Base-by-base conservation (phyloP, 2,888 invertebrate species). In the Stenoptilia bipunctidactyla region DNA sequence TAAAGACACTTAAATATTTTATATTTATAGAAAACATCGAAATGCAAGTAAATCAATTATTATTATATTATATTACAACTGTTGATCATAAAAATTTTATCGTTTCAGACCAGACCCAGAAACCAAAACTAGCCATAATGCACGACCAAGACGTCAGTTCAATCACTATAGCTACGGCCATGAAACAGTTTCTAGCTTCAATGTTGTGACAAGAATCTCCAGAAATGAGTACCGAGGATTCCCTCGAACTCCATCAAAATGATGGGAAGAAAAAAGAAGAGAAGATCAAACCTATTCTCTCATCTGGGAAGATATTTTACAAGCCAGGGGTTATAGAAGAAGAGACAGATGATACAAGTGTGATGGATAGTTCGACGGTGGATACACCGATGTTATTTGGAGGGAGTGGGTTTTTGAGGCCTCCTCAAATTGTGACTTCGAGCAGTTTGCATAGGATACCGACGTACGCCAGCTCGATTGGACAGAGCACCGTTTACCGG, bases 381-480 rank as follows among this genome's bases (percentile, higher is more conserved):
- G 85, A 84, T 37, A 66, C 79, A 2, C 84, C 84, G 0, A 80
- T 79, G 73, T 50, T 82, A 35, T 63, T 64, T 10, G 59, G 62
- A 12, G 63, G 64, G 0, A 68, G 66, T 15, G 67, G 67, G 5
- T 66, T 67, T 14, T 55, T 79, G 25, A 62, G 66, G 40, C 60
- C 74, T 2, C 66, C 73, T 0, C 66, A 68, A 27, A 66, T 80
- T n/a, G 66, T 76, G 9, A 69, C 73, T 0, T 66, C 76, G 0
- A 63, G 71, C 43, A 87, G 87, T 46, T 75, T 87, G 2, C 85
- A 87, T 42, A 75, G 87, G 45, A 84, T 87, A 60, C 86, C 85
- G 9, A 87, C 87, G 1, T 87, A 86, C 40, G 85, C 86, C 64
- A 87, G 87, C 53, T 87, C 87, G 6, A 86, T 87, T 50, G 86